Evolutionary conservation across 2,797 vertebrate species (phyloP).

Genomic region (Acanthurus leucopareius): DNA sequence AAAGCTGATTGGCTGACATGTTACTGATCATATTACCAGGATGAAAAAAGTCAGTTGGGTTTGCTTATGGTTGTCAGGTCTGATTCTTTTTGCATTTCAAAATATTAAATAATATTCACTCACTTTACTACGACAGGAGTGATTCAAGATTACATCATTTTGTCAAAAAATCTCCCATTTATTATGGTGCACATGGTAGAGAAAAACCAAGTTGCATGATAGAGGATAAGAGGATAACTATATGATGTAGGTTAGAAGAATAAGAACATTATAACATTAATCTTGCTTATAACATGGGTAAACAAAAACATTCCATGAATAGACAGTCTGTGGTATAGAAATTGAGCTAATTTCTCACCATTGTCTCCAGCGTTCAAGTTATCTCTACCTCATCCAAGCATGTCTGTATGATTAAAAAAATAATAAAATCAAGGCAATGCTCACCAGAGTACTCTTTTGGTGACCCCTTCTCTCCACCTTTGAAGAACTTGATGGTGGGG

Average conservation of each 20-base stretch:
- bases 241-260: background rate
- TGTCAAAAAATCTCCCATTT: background rate
- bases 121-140: background rate
- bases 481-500: conserved; percentile 99
- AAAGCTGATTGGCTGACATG: conserved; percentile 63
- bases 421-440: conserved; percentile 20
- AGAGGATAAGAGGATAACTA: background rate
- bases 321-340: background rate
- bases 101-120: background rate
- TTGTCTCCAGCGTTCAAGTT: background rate
- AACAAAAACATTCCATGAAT: background rate
- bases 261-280: background rate
- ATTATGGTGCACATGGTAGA: background rate
- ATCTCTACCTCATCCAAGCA: background rate
- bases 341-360: background rate
- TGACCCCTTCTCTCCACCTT: conserved; percentile 90
- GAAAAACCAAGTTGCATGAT: background rate
- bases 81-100: conserved; percentile 1
- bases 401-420: background rate
- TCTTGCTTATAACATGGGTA: background rate
- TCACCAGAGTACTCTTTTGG: conserved; percentile 96
- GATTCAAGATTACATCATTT: conserved; percentile 36
- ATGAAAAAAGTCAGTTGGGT: background rate
- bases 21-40: conserved; percentile 59
- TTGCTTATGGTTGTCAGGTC: background rate